Evolutionary conservation across 1,140 invertebrate genomes (phyloP).

Genomic region (Cotesia vestalis): DNA sequence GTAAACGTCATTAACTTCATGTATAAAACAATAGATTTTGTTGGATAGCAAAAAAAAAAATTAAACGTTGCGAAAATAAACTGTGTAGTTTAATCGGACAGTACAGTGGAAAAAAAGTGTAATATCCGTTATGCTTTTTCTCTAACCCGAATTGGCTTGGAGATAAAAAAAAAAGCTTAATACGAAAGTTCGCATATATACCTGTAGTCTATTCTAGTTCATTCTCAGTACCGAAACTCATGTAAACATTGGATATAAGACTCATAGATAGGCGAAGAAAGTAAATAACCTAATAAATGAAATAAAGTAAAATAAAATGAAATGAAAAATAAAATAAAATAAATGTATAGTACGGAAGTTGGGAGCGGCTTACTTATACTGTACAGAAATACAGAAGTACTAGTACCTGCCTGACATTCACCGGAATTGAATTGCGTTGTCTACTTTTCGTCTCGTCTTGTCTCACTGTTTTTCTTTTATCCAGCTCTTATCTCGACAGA

Average conservation of each 20-base stretch:
- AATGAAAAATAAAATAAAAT: neutral
- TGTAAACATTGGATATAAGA: conserved; percentile 1
- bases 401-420: conserved; percentile 29
- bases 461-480: conserved; percentile 20
- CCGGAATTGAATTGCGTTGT: conserved; percentile 31
- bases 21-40: too few species aligned
- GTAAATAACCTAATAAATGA: neutral
- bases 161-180: conserved; percentile 14
- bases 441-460: conserved; percentile 18
- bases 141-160: conserved; percentile 14
- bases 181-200: neutral
- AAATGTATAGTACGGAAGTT: neutral
- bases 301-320: conserved; percentile 4
- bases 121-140: neutral
- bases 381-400: conserved; percentile 9
- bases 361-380: too few species aligned
- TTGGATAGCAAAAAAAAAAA: too few species aligned
- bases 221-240: neutral
- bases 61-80: too few species aligned
- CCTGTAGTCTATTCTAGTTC: neutral
- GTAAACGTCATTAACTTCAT: too few species aligned
- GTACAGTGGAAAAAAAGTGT: neutral
- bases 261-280: neutral
- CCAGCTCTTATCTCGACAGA: neutral
- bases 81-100: too few species aligned